phyloP scores from a whole-genome alignment of 2,113 vertebrate genomes.

The Nansenia antarctica region DNA sequence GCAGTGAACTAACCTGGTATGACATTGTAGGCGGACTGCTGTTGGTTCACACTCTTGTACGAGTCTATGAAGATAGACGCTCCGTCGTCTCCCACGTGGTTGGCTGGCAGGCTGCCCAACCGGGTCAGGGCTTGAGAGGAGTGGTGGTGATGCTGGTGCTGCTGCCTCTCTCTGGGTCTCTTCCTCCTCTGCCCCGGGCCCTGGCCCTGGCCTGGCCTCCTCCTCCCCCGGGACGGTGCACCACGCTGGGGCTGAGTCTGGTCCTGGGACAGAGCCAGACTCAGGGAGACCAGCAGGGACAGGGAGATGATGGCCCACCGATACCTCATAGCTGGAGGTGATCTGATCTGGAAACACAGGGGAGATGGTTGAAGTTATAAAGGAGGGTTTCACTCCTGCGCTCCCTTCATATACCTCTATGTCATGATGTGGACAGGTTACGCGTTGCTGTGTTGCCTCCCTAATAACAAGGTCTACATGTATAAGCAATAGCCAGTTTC shows the following conservation, averaged over 20 bases:
- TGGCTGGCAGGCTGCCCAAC: slow-evolving; percentile 38
- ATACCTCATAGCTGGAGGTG: slow-evolving; percentile 69
- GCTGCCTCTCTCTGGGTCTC: slow-evolving; percentile 8
- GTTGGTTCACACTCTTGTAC: slow-evolving; percentile 68
- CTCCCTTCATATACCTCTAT: slow-evolving; percentile 62
- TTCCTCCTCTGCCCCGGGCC: slow-evolving; percentile 27
- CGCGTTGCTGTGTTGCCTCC: neutral
- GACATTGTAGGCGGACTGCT: slow-evolving; percentile 80
- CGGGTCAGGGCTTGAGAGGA: neutral
- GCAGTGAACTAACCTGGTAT: slow-evolving; percentile 82
- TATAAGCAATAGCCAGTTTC: slow-evolving; percentile 38
- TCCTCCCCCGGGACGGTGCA: slow-evolving; percentile 37
- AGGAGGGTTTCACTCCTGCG: slow-evolving; percentile 29
- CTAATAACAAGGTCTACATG: slow-evolving; percentile 9
- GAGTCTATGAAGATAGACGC: slow-evolving; percentile 70
- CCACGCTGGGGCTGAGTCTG: no score
- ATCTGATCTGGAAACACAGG: neutral
- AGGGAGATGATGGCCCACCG: neutral
- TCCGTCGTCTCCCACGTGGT: slow-evolving; percentile 52
- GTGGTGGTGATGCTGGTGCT: neutral
- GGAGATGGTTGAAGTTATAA: no score
- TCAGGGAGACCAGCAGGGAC: slow-evolving; percentile 44
- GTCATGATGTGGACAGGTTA: slow-evolving; percentile 53
- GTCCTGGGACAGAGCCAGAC: slow-evolving; percentile 54
- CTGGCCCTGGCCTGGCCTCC: neutral